Base-by-base conservation (phyloP, 2,797 vertebrate genomes). In the Adelosebastes latens region DNA sequence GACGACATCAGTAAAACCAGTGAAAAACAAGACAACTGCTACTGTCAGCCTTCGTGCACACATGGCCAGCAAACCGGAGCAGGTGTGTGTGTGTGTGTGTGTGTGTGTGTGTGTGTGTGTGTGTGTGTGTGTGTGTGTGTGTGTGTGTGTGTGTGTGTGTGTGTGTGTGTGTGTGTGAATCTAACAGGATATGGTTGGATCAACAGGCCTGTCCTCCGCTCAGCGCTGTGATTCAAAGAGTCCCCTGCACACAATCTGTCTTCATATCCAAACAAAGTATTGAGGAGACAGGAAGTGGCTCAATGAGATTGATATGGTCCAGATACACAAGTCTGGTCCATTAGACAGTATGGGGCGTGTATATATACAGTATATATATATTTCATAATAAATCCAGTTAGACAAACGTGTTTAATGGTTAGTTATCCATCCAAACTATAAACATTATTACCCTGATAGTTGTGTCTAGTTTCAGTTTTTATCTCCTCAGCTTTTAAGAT, bases 21-120 rank as follows among this genome's bases (percentile, higher is more conserved):
- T 8, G 5, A 80, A 78, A 82, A 85, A 85, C 80, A 75, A 76
- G 86, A 85, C 91, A 92, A 93, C 90, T 92, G 91, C 84, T 80
- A 27, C 82, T 79, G 89, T 91, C 88, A 86, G 79, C 81, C 73
- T 65, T 31, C 0, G 11, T 20, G 79, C 75, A 82, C 87, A 86
- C 86, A 78, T 81, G 56, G 60, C 5, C 12, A 36, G 67, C 63
- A 83, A 84, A 85, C 61, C 1, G 2, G 72, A 91, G 82, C 91
- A 94, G 91, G 92, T 92, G 93, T 84, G 86, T 79, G 67, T 80
- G 72, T 72, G 46, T 58, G 14, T 75, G 61, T 79, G 34, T 61
- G 76, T 73, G 66, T 72, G 70, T 84, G 75, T 80, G 18, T 39
- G 70, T 2, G 77, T 66, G 60, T 72, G 66, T 75, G 62, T 49